Percentiles rank a stretch among this genome's conserved stretches.
Conservation (phyloP, 2,797 vertebrate species). For the Acanthurus tractus region DNA sequence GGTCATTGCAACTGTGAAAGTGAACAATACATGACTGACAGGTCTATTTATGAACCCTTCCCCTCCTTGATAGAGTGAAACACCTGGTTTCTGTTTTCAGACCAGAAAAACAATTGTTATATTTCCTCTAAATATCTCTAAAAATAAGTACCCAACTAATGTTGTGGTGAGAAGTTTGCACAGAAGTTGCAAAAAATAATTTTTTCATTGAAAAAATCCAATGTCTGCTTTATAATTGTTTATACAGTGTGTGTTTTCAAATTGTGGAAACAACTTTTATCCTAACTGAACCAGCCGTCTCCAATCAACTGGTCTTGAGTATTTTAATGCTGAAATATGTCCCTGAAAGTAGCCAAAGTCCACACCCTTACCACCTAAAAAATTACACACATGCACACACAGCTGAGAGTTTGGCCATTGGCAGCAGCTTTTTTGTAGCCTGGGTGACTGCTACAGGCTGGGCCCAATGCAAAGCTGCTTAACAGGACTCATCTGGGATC, state of each 20-base stretch:
- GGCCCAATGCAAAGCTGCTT: constrained; percentile 76
- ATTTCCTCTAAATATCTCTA: background rate
- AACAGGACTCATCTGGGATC: constrained; percentile 79
- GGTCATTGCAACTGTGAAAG: background rate
- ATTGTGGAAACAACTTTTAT: no score
- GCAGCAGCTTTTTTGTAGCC: constrained; percentile 57
- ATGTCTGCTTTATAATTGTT: background rate
- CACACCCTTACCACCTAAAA: background rate
- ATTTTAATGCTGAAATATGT: no score
- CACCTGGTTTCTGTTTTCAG: constrained; percentile 15
- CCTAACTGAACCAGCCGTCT: no score
- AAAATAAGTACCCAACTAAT: background rate
- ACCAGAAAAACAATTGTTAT: background rate
- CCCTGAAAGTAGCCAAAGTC: no score
- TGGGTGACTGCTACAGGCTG: constrained; percentile 51
- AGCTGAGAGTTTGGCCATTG: constrained; percentile 33
- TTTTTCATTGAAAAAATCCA: background rate
- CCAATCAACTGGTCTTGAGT: no score
- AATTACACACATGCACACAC: background rate
- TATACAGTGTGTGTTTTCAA: background rate
- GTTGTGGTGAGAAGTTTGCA: background rate
- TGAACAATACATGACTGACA: constrained; percentile 24
- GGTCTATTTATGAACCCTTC: constrained; percentile 11
- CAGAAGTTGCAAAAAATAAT: background rate
- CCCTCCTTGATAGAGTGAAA: constrained; percentile 15